Conservation (phyloP, 1,140 invertebrate species). For the Cydia splendana region DNA sequence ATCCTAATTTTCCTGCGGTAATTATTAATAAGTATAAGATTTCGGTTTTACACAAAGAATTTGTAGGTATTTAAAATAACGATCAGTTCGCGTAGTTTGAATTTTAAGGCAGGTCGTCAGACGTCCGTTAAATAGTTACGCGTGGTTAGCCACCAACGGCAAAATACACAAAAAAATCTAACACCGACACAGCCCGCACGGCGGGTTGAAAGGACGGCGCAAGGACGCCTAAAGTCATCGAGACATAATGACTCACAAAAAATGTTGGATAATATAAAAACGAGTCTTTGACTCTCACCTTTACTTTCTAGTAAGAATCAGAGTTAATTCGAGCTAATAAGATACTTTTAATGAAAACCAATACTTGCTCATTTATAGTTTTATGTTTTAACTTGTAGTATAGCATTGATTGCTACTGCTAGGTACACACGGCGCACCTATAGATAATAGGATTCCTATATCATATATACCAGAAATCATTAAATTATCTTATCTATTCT, state of each 20-base stretch:
- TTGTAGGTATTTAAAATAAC: not conserved
- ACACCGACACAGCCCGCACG: not conserved
- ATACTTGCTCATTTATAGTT: not conserved
- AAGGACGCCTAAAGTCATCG: constrained; percentile 41
- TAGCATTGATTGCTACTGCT: too few species aligned
- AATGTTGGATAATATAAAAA: constrained; percentile 19
- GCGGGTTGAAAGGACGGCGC: constrained; percentile 38
- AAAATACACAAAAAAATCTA: constrained; percentile 44
- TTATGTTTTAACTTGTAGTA: not conserved
- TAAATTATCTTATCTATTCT: constrained; percentile 1
- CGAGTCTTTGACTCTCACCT: not conserved
- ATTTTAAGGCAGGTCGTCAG: constrained; percentile 48
- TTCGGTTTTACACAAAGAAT: not conserved
- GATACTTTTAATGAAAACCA: not conserved
- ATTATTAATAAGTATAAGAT: not conserved
- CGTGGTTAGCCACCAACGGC: constrained; percentile 38
- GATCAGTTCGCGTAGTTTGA: not conserved
- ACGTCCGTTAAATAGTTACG: constrained; percentile 50
- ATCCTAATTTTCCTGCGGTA: too few species aligned
- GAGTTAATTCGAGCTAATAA: not conserved
- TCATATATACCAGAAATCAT: not conserved
- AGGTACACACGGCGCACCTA: too few species aligned
- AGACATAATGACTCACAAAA: constrained; percentile 30
- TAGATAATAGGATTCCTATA: too few species aligned
- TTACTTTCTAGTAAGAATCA: constrained; percentile 13